phyloP scores from a whole-genome alignment of 2,113 vertebrate genomes.

The Isurus oxyrinchus region DNA sequence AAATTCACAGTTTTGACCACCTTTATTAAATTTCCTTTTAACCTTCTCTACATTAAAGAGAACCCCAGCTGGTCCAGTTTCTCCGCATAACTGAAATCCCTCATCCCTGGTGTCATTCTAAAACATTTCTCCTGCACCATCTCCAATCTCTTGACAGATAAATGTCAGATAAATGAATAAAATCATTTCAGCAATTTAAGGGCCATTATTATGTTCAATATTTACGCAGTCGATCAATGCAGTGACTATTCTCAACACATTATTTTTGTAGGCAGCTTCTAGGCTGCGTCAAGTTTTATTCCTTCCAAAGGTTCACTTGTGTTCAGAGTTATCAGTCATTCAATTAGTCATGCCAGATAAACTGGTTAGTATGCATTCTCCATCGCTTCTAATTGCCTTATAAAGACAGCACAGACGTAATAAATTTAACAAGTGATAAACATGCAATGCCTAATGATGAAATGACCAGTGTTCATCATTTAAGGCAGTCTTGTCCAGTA shows the following conservation, averaged over 20 bases:
- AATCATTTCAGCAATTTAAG: neutral
- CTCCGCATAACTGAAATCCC: neutral
- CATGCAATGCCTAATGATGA: neutral
- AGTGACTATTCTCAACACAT: neutral
- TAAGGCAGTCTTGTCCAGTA: neutral
- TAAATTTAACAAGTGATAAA: constrained; percentile 26
- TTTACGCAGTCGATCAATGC: neutral
- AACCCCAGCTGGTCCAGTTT: neutral
- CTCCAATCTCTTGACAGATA: neutral
- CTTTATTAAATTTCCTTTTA: neutral
- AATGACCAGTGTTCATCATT: constrained; percentile 16
- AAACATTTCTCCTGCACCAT: neutral
- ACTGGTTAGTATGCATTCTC: constrained; percentile 4
- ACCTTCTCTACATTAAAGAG: neutral
- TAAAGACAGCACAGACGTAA: neutral
- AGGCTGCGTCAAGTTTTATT: neutral
- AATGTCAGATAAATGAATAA: neutral
- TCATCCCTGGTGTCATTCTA: neutral
- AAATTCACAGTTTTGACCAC: neutral
- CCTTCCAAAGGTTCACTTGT: neutral
- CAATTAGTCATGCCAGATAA: constrained; percentile 30
- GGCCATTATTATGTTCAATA: neutral
- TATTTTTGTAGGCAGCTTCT: neutral
- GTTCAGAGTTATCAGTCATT: constrained; percentile 21
- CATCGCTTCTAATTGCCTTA: constrained; percentile 20